phyloP scores from a whole-genome alignment of 2,888 invertebrate species.

The Nemotelus pantherinus region DNA sequence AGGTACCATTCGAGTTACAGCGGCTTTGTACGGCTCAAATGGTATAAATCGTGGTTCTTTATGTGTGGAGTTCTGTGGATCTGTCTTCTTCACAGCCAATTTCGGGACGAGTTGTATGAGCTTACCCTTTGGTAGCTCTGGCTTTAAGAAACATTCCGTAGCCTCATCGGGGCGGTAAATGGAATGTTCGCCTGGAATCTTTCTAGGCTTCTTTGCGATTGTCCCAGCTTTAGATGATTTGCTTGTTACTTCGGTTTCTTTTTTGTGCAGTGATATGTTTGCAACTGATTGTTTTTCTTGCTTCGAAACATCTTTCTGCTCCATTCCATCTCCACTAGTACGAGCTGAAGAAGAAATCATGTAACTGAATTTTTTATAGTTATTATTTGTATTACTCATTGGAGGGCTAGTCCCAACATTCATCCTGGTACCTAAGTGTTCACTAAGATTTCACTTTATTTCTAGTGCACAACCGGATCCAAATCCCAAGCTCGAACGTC shows the following conservation, averaged over 20 bases:
- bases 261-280: neutral
- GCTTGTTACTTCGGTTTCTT: neutral
- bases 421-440: neutral
- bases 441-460: no score
- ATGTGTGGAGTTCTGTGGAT: conserved; percentile 59
- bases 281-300: conserved; percentile 22
- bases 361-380: no score
- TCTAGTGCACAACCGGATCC: no score
- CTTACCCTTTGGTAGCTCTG: conserved; percentile 68
- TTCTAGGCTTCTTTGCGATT: conserved; percentile 17
- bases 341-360: conserved; percentile 18
- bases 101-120: conserved; percentile 72
- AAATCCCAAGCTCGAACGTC: neutral
- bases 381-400: conserved; percentile 5
- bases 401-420: neutral
- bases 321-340: conserved; percentile 51
- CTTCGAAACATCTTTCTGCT: conserved; percentile 39
- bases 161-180: conserved; percentile 38
- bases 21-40: conserved; percentile 88
- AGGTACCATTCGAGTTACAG: conserved; percentile 80
- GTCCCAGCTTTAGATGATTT: no score
- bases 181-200: conserved; percentile 26
- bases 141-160: conserved; percentile 3
- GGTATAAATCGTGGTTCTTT: conserved; percentile 85
- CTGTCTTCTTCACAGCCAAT: conserved; percentile 64